Conservation (phyloP, 2,113 vertebrate species). For the Actenoides lindsayi region DNA sequence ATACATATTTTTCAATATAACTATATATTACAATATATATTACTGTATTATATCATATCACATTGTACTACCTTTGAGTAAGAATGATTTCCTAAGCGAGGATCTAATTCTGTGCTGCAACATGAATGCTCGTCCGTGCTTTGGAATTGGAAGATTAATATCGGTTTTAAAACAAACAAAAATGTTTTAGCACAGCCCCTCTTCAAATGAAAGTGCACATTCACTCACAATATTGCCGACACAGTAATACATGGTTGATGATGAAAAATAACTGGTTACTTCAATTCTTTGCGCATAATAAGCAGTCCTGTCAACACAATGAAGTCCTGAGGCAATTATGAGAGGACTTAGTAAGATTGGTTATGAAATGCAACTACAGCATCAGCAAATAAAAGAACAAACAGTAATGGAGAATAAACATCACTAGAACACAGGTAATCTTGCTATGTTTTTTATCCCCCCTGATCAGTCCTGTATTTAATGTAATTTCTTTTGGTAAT, state of each 20-base stretch:
- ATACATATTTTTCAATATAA: not conserved
- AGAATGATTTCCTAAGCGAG: not conserved
- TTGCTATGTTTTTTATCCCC: not conserved
- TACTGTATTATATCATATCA: not conserved
- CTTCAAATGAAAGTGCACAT: not conserved
- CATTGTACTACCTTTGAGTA: not conserved
- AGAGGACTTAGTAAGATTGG: not conserved
- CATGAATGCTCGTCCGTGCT: not conserved
- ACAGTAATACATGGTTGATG: not conserved
- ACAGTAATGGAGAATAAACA: not conserved
- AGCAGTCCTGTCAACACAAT: not conserved
- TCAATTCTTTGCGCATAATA: not conserved
- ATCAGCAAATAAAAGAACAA: not conserved
- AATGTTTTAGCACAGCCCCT: not conserved
- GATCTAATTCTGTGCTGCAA: not conserved
- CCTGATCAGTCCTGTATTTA: not conserved
- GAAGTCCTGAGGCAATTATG: slow-evolving; percentile 1
- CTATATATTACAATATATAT: not conserved
- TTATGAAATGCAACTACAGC: not conserved
- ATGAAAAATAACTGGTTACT: slow-evolving; percentile 38
- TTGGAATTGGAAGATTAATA: not conserved
- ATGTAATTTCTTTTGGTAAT: not conserved
- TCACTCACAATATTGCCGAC: slow-evolving; percentile 6
- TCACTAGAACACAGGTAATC: not conserved
- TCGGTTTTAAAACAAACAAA: not conserved